Percentiles rank a stretch among this genome's conserved stretches.
These are phyloP conservation scores for Platalea minor DNA, from an alignment of 2,797 vertebrate genomes.

Conservation along the genomic window DNA sequence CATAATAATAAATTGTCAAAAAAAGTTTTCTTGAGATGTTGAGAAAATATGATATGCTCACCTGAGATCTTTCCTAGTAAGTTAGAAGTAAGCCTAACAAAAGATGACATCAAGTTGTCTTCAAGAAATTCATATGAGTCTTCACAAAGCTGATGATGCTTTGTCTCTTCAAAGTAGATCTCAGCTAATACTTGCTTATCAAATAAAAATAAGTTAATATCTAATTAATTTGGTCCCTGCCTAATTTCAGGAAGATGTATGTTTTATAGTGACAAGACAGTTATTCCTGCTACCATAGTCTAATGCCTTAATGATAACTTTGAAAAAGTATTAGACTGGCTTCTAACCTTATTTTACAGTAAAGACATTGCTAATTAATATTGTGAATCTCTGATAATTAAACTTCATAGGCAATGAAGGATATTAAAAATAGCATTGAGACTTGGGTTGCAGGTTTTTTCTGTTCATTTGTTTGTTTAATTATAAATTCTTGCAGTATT, in stretches of 20 bases:
- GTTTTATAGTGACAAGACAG: neutral
- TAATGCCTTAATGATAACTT: neutral
- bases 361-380: neutral
- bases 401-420: neutral
- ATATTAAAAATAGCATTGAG: neutral
- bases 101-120: neutral
- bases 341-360: neutral
- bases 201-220: neutral
- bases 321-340: neutral
- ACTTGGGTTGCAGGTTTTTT: neutral
- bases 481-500: neutral
- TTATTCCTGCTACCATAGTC: neutral
- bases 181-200: neutral
- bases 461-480: neutral
- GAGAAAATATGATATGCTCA: neutral
- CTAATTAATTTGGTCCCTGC: neutral
- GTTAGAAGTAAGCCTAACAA: neutral
- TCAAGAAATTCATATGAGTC: neutral
- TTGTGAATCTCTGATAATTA: neutral
- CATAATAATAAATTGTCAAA: neutral
- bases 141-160: neutral
- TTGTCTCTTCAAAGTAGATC: neutral
- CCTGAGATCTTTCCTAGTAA: neutral
- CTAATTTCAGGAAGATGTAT: neutral
- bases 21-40: neutral